Conservation (phyloP, 2,797 vertebrate species). For the Centropyge bicolor region DNA sequence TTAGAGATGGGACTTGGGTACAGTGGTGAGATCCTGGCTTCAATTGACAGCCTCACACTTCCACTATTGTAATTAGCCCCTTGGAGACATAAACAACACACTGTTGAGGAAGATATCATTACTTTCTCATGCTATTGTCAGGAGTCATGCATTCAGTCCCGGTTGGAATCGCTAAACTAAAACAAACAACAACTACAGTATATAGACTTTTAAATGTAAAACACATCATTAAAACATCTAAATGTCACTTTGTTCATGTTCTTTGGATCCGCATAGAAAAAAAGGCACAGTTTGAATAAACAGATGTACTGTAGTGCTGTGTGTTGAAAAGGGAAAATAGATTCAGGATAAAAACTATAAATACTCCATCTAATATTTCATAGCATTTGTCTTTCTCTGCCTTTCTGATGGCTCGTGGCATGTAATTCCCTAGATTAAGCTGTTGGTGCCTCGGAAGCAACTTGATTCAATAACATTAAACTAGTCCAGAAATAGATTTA, state of each 20-base stretch:
- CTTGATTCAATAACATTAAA: slow-evolving; percentile 72
- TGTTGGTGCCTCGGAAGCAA: slow-evolving; percentile 41
- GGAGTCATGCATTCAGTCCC: slow-evolving; percentile 64
- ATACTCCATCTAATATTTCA: slow-evolving; percentile 57
- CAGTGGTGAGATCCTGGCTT: slow-evolving; percentile 51
- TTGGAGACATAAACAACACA: slow-evolving; percentile 76
- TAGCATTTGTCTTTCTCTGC: slow-evolving; percentile 38
- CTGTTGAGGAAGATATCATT: slow-evolving; percentile 73
- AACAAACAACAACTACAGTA: slow-evolving; percentile 49
- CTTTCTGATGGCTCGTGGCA: slow-evolving; percentile 44
- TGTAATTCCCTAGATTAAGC: slow-evolving; percentile 67
- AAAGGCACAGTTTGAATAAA: slow-evolving; percentile 29
- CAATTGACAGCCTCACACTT: slow-evolving; percentile 75
- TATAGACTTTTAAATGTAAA: slow-evolving; percentile 65
- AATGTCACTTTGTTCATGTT: slow-evolving; percentile 48
- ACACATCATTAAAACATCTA: slow-evolving; percentile 63
- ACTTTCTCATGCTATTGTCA: slow-evolving; percentile 72
- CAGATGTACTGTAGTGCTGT: slow-evolving; percentile 6
- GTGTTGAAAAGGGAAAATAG: slow-evolving; percentile 44
- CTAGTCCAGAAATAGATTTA: slow-evolving; percentile 47
- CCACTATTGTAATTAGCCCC: slow-evolving; percentile 83
- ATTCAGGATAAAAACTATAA: slow-evolving; percentile 56
- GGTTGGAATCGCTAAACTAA: slow-evolving; percentile 59
- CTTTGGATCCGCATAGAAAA: slow-evolving; percentile 26
- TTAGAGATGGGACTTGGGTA: slow-evolving; percentile 55